phyloP scores from a whole-genome alignment of 2,113 vertebrate species.

The Morone chrysops region DNA sequence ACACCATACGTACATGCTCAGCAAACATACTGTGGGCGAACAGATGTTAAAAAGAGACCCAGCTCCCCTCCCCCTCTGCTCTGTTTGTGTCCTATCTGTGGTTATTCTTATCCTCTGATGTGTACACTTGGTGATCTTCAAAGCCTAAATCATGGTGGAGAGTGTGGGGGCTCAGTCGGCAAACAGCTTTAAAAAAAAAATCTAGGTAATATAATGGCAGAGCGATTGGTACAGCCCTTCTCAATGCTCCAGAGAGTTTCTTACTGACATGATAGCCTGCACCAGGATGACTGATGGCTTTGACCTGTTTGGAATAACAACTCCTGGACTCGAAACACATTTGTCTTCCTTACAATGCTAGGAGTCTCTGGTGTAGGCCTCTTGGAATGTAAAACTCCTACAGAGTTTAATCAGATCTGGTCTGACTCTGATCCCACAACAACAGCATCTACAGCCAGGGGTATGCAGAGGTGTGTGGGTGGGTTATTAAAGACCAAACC shows the following conservation, averaged over 20 bases:
- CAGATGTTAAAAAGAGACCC: slow-evolving; percentile 58
- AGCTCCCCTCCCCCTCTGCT: slow-evolving; percentile 27
- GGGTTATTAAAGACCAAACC: slow-evolving; percentile 32
- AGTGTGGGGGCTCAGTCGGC: neutral
- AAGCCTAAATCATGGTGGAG: slow-evolving; percentile 31
- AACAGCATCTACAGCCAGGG: slow-evolving; percentile 30
- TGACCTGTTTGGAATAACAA: slow-evolving; percentile 61
- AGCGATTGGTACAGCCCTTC: slow-evolving; percentile 3
- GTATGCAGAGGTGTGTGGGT: slow-evolving; percentile 20
- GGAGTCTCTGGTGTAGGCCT: slow-evolving; percentile 44
- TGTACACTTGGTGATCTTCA: slow-evolving; percentile 66
- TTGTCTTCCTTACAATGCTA: slow-evolving; percentile 52
- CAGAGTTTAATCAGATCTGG: slow-evolving; percentile 66
- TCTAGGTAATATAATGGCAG: slow-evolving; percentile 24
- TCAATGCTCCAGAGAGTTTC: neutral
- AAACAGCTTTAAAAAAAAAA: slow-evolving; percentile 5
- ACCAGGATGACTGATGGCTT: slow-evolving; percentile 68
- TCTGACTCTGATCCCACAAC: slow-evolving; percentile 38
- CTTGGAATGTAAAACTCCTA: slow-evolving; percentile 72
- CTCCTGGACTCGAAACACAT: slow-evolving; percentile 37
- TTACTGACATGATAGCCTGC: slow-evolving; percentile 28
- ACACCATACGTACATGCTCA: slow-evolving; percentile 39
- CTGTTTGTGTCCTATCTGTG: slow-evolving; percentile 41
- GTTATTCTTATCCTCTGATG: slow-evolving; percentile 64
- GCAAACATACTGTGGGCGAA: slow-evolving; percentile 50